A percentile compares a stretch with the other conserved stretches of the same genome.
phyloP scores from a whole-genome alignment of 1,140 invertebrate genomes.

The Nilaparvata lugens region DNA sequence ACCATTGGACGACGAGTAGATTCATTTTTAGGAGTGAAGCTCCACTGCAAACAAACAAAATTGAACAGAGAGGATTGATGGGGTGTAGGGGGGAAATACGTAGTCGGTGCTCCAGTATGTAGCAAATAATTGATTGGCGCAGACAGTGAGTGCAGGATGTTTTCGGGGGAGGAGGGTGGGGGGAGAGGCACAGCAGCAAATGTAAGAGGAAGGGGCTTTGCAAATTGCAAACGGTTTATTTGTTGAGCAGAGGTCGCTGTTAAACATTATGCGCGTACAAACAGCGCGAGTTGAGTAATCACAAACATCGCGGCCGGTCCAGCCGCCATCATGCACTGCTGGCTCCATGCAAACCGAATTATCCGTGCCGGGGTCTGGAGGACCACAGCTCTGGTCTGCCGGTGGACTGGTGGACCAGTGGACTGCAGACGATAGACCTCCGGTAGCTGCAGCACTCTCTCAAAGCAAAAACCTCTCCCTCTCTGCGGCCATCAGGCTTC shows the following conservation, averaged over 20 bases:
- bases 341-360: constrained; percentile 2
- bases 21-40: constrained; percentile 1
- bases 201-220: not conserved
- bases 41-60: not conserved
- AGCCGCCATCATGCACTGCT: not conserved
- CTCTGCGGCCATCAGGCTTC: too few relatives aligned
- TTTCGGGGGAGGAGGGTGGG: too few relatives aligned
- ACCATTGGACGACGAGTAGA: not conserved
- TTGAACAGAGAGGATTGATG: not conserved
- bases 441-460: too few relatives aligned
- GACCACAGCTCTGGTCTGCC: too few relatives aligned
- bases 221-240: constrained; percentile 3
- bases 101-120: not conserved
- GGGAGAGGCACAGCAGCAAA: too few relatives aligned
- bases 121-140: constrained; percentile 2
- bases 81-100: too few relatives aligned
- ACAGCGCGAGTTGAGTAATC: constrained; percentile 1
- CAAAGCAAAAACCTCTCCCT: too few relatives aligned
- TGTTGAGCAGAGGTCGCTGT: not conserved
- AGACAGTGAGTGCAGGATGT: not conserved
- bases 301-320: not conserved
- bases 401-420: too few relatives aligned
- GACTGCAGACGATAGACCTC: too few relatives aligned
- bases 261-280: constrained; percentile 1
- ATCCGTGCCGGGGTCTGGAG: not conserved